A percentile compares a stretch with the other conserved stretches of the same genome.
Conservation (phyloP, 2,113 vertebrate species). For the Petrocephalus microphthalmus region DNA sequence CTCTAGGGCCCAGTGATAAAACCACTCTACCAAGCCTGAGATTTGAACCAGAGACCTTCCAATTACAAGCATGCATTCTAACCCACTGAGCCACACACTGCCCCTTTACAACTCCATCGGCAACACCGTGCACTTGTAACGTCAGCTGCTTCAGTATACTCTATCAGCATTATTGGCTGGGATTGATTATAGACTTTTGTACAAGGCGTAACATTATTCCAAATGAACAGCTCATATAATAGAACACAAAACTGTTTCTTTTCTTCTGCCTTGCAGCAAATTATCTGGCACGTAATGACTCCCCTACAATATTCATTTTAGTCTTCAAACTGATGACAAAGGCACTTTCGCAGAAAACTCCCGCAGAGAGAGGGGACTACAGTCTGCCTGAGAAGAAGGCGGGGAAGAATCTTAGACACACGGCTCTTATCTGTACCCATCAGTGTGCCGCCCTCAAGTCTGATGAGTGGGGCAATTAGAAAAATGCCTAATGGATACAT, state of each 20-base stretch:
- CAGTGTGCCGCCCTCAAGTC: background rate
- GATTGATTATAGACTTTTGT: background rate
- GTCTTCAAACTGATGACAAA: conserved; percentile 13
- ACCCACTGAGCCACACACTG: background rate
- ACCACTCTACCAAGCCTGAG: background rate
- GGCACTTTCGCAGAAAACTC: conserved; percentile 3
- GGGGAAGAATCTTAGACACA: background rate
- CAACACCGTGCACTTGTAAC: background rate
- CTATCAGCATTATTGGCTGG: conserved; percentile 11
- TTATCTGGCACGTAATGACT: conserved; percentile 14
- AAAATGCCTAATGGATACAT: background rate
- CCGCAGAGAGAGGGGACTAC: background rate
- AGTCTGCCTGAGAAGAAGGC: background rate
- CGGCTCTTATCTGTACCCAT: background rate
- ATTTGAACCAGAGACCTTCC: background rate
- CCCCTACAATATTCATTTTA: conserved; percentile 17
- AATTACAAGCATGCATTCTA: background rate
- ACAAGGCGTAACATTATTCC: background rate
- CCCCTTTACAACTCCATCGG: background rate
- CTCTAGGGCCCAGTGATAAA: background rate
- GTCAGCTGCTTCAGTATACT: background rate
- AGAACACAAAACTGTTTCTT: background rate
- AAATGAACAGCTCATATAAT: conserved; percentile 1
- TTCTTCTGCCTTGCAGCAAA: conserved; percentile 3
- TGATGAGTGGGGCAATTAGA: background rate